Percentiles rank a stretch among this genome's conserved stretches.
phyloP scores from a whole-genome alignment of 2,113 vertebrate genomes.

The Chelonoidis abingdonii region DNA sequence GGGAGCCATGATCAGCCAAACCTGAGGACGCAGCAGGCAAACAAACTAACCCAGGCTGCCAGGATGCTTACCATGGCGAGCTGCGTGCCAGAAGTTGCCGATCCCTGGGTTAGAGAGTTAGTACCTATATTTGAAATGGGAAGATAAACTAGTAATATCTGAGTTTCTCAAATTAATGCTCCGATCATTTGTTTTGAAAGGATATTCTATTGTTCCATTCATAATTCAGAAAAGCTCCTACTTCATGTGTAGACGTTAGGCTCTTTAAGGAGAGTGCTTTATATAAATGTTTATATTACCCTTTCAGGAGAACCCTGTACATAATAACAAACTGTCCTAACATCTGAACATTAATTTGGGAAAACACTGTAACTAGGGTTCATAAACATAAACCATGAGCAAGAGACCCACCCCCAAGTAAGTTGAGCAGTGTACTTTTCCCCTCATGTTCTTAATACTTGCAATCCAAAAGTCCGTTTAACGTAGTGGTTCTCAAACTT shows the following conservation, averaged over 20 bases:
- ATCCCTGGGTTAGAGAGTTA: neutral
- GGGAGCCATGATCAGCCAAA: no score
- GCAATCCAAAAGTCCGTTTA: no score
- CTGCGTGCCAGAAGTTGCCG: no score
- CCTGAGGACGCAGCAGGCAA: no score
- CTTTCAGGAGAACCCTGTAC: neutral
- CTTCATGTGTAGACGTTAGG: neutral
- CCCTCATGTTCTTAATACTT: no score
- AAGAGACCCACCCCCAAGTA: no score
- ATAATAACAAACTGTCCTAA: neutral
- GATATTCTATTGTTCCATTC: neutral
- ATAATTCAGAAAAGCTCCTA: neutral
- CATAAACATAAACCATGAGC: no score
- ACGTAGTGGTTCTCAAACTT: no score
- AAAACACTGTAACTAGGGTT: no score
- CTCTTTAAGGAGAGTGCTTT: neutral
- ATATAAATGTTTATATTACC: fast-evolving
- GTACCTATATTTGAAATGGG: neutral
- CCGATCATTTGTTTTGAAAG: neutral
- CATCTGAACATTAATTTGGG: neutral
- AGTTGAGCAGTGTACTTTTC: no score
- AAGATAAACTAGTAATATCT: neutral
- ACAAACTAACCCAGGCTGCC: no score
- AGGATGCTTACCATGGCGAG: no score
- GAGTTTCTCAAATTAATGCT: neutral